phyloP scores from a whole-genome alignment of 2,113 vertebrate genomes.

The Camelus bactrianus region DNA sequence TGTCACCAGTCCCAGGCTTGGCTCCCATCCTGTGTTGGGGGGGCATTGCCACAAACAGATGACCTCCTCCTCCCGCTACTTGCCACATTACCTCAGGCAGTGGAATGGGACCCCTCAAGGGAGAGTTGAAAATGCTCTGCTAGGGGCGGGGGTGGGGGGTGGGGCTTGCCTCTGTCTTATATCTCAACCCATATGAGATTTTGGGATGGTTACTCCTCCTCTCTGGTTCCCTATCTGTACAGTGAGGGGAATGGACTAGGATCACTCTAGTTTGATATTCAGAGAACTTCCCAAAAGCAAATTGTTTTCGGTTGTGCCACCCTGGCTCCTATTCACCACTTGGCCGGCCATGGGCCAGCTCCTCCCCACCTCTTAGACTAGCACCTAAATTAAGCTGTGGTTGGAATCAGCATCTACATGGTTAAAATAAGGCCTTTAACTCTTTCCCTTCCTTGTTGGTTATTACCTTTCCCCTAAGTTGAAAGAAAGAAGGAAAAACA shows the following conservation, averaged over 20 bases:
- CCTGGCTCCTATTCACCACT: not conserved
- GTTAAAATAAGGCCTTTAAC: slow-evolving; percentile 27
- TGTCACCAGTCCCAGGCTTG: not conserved
- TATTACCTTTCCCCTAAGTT: not conserved
- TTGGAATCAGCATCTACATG: not conserved
- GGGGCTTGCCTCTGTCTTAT: not conserved
- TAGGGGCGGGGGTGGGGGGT: not conserved
- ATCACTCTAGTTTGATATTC: not conserved
- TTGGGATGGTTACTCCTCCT: not conserved
- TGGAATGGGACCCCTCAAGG: not conserved
- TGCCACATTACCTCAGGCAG: not conserved
- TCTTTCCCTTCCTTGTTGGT: not conserved
- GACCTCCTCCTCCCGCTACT: not conserved
- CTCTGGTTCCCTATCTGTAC: not conserved
- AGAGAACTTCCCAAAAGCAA: not conserved
- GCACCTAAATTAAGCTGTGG: not conserved
- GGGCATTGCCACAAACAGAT: not conserved
- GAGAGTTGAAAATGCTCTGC: not conserved
- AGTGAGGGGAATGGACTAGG: not conserved
- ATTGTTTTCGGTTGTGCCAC: not conserved
- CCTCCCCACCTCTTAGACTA: not conserved
- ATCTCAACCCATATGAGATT: not conserved
- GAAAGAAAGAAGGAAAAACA: not conserved
- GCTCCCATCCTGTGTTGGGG: not conserved
- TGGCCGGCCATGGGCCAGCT: not conserved